A percentile compares a stretch with the other conserved stretches of the same genome.
Evolutionary conservation across 2,888 invertebrate species (phyloP).

Genomic region (Pherbina coryleti): DNA sequence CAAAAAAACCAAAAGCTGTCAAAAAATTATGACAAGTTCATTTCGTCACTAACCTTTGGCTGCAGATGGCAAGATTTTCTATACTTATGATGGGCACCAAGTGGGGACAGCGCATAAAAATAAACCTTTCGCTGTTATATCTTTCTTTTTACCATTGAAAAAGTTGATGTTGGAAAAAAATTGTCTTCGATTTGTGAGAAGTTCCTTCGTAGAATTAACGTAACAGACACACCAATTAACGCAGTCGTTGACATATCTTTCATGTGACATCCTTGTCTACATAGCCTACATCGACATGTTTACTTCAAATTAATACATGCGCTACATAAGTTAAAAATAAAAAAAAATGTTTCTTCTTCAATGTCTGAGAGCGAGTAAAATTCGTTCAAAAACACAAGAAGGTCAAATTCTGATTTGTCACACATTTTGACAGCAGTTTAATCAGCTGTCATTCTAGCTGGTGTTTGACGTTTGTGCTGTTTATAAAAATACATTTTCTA

Average conservation of each 20-base stretch:
- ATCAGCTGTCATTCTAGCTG: conserved; percentile 8
- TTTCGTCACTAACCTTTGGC: conserved; percentile 53
- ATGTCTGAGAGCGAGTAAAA: background rate
- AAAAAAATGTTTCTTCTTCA: background rate
- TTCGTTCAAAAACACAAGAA: background rate
- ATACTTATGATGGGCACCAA: no score
- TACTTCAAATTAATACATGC: background rate
- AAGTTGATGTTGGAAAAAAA: background rate
- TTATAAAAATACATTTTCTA: background rate
- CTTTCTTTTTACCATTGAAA: background rate
- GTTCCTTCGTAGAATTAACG: conserved; percentile 36
- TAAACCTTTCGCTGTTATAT: background rate
- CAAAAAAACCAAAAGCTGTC: conserved; percentile 53
- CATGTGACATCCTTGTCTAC: conserved; percentile 38
- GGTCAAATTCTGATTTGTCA: conserved; percentile 1
- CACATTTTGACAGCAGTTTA: conserved; percentile 27
- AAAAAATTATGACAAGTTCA: conserved; percentile 67
- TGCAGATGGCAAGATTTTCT: background rate
- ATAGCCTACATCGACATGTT: background rate
- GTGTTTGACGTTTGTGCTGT: background rate
- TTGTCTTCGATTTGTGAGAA: background rate
- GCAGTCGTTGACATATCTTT: conserved; percentile 41
- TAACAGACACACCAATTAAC: conserved; percentile 46
- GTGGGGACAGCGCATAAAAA: background rate
- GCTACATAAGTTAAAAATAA: background rate